phyloP scores from a whole-genome alignment of 2,888 invertebrate species.

The Oxytorus armatus region DNA sequence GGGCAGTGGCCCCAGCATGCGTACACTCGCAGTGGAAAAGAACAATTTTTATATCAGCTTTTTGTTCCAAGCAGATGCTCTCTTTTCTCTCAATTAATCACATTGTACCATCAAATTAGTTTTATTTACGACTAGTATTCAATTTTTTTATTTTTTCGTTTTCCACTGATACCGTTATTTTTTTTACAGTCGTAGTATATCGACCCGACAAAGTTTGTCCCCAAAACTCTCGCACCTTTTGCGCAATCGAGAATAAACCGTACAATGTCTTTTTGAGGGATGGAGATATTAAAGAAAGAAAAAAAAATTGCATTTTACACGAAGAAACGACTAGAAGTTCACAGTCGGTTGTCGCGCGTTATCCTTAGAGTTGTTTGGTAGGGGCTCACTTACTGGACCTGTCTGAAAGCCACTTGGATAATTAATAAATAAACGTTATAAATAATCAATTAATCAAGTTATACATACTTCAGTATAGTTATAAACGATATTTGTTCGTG shows the following conservation, averaged over 20 bases:
- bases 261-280: conserved; percentile 20
- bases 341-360: conserved; percentile 68
- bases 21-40: conserved; percentile 36
- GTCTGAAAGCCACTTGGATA: conserved; percentile 72
- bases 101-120: conserved; percentile 34
- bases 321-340: conserved; percentile 54
- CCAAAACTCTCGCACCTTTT: conserved; percentile 36
- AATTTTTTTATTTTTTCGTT: conserved; percentile 22
- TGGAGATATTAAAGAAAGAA: conserved; percentile 14
- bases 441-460: conserved; percentile 78
- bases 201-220: conserved; percentile 25
- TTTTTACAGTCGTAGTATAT: conserved; percentile 28
- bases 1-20: background rate
- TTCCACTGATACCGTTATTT: conserved; percentile 12
- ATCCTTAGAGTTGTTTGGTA: conserved; percentile 72
- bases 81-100: conserved; percentile 30
- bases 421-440: conserved; percentile 76
- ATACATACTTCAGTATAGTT: conserved; percentile 75
- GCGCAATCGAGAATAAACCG: conserved; percentile 52
- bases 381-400: conserved; percentile 72
- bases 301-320: conserved; percentile 52
- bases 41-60: conserved; percentile 17
- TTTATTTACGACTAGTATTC: conserved; percentile 37
- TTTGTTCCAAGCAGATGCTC: conserved; percentile 29
- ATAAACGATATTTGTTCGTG: conserved; percentile 76